A percentile compares a stretch with the other conserved stretches of the same genome.
phyloP scores from a whole-genome alignment of 2,888 invertebrate species.

The Cantharis flavilabris region DNA sequence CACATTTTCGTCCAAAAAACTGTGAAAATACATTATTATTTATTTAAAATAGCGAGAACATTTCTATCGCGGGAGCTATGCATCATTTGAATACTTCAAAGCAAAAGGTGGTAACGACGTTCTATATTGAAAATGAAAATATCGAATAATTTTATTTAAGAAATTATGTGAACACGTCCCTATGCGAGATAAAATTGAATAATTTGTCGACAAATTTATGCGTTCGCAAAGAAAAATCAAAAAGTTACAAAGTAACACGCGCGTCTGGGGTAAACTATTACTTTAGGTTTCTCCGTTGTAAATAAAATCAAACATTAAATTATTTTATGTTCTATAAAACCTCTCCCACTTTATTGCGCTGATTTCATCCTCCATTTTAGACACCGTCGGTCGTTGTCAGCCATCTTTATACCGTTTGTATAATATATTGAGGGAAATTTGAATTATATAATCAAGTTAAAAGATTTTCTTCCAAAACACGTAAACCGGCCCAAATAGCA shows the following conservation, averaged over 20 bases:
- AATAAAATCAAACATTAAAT: not conserved
- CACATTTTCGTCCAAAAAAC: constrained; percentile 26
- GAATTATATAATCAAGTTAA: not conserved
- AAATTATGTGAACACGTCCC: not conserved
- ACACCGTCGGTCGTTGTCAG: not conserved
- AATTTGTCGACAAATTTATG: not conserved
- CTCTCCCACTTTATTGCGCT: not conserved
- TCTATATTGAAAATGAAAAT: constrained; percentile 18
- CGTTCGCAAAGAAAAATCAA: not conserved
- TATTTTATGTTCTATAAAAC: not conserved
- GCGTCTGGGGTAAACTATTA: not conserved
- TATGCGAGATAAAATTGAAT: not conserved
- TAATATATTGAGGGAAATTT: not conserved
- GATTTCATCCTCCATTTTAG: not conserved
- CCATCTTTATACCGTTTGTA: not conserved
- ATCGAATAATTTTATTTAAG: not conserved
- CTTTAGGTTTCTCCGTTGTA: not conserved
- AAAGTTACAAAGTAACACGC: not conserved
- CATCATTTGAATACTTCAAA: constrained; percentile 27
- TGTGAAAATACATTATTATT: constrained; percentile 29
- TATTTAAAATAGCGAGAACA: constrained; percentile 25
- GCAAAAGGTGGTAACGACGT: constrained; percentile 6
- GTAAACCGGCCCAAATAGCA: not conserved
- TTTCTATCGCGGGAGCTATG: constrained; percentile 19
- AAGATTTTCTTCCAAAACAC: not conserved